phyloP scores from a whole-genome alignment of 2,888 invertebrate species.

The Tuta absoluta region DNA sequence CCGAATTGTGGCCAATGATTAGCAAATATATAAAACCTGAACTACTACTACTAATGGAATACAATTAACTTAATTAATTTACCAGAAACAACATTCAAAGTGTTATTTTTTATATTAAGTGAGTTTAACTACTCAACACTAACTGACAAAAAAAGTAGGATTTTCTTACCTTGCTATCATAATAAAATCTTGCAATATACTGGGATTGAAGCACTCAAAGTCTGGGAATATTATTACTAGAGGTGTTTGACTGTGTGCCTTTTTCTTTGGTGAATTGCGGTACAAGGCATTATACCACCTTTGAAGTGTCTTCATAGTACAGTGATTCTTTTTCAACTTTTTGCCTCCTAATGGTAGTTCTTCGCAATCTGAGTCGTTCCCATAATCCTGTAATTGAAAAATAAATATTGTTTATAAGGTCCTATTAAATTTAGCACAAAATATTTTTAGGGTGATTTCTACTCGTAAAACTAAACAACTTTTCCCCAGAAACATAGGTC shows the following conservation, averaged over 20 bases:
- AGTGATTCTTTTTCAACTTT: conserved; percentile 82
- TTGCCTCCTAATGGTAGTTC: conserved; percentile 37
- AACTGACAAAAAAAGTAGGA: neutral
- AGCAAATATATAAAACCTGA: too few species aligned
- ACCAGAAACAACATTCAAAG: too few species aligned
- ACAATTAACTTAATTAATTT: too few species aligned
- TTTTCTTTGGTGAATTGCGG: conserved; percentile 53
- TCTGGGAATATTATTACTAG: conserved; percentile 91
- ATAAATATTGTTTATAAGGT: too few species aligned
- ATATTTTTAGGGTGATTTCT: too few species aligned
- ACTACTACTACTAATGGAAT: too few species aligned
- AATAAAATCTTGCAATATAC: conserved; percentile 90
- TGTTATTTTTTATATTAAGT: too few species aligned
- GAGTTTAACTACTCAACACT: too few species aligned
- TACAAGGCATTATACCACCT: conserved; percentile 81
- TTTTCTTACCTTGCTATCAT: conserved; percentile 85
- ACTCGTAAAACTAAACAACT: too few species aligned
- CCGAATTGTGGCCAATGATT: too few species aligned
- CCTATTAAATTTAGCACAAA: too few species aligned
- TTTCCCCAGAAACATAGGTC: too few species aligned
- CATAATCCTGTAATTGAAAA: conserved; percentile 48
- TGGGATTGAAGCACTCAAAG: conserved; percentile 89
- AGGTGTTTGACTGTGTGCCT: conserved; percentile 55
- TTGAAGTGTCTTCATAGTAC: conserved; percentile 83
- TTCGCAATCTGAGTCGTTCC: conserved; percentile 34